Conservation (phyloP, 2,888 invertebrate genomes). For the Oscheius sp. region DNA sequence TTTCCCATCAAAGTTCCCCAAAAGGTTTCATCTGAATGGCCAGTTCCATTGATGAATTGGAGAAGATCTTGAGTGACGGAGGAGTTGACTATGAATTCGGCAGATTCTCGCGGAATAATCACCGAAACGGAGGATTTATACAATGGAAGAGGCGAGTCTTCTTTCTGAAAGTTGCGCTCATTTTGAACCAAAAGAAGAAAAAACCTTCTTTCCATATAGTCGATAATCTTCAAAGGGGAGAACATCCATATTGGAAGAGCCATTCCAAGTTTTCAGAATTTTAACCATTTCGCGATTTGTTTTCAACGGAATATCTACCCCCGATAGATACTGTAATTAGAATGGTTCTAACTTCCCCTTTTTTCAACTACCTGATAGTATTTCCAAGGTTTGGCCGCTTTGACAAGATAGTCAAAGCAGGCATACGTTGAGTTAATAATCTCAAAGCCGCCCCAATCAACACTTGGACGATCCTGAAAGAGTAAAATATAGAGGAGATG, state of each 20-base stretch:
- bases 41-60: constrained; percentile 36
- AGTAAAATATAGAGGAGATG: neutral
- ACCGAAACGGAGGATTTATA: constrained; percentile 45
- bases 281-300: constrained; percentile 50
- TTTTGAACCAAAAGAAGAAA: neutral
- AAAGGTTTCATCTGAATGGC: constrained; percentile 46
- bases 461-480: constrained; percentile 40
- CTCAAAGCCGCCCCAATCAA: constrained; percentile 45
- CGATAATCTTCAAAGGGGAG: neutral
- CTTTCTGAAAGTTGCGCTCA: constrained; percentile 27
- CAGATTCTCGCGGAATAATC: constrained; percentile 39
- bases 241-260: constrained; percentile 38
- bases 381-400: constrained; percentile 35
- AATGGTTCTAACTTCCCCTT: neutral
- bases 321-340: constrained; percentile 40
- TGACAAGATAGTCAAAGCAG: constrained; percentile 40
- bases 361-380: constrained; percentile 38
- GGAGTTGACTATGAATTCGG: constrained; percentile 31
- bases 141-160: constrained; percentile 34
- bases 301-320: constrained; percentile 43
- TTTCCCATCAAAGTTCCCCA: constrained; percentile 45
- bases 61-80: constrained; percentile 32
- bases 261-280: constrained; percentile 43
- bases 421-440: constrained; percentile 44
- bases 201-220: constrained; percentile 34